A percentile compares a stretch with the other conserved stretches of the same genome.
Conservation (phyloP, 2,888 invertebrate genomes). For the Eueremaeus valkanovi region DNA sequence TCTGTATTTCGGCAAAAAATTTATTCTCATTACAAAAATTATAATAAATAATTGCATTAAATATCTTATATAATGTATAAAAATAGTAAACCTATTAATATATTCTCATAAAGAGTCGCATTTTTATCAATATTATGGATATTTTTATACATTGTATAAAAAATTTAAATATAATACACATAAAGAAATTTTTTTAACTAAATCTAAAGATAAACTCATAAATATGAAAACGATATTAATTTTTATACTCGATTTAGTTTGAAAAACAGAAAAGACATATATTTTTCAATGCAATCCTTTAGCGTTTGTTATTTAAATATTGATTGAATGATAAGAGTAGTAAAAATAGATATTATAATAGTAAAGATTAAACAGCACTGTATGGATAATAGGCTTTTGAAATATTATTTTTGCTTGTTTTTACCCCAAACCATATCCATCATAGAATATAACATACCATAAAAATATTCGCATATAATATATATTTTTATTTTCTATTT, state of each 20-base stretch:
- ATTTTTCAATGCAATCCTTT: background rate
- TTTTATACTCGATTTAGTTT: background rate
- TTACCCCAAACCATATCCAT: background rate
- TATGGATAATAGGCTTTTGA: background rate
- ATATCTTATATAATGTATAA: too few relatives aligned
- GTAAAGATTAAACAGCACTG: background rate
- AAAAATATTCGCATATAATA: background rate
- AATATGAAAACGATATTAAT: background rate
- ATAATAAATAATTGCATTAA: too few relatives aligned
- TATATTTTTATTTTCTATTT: background rate
- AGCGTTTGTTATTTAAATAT: background rate
- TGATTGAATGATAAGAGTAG: background rate
- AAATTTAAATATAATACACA: too few relatives aligned
- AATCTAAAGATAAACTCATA: too few relatives aligned
- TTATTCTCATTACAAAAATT: too few relatives aligned
- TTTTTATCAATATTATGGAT: too few relatives aligned
- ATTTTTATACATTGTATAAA: too few relatives aligned
- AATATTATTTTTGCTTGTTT: background rate
- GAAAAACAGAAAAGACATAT: background rate
- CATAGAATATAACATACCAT: background rate
- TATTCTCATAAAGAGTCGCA: too few relatives aligned
- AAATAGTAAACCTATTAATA: too few relatives aligned
- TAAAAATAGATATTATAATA: background rate
- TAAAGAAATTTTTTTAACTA: too few relatives aligned
- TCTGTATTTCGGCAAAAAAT: too few relatives aligned